phyloP scores from a whole-genome alignment of 1,140 invertebrate genomes.

The Coptotermes formosanus region DNA sequence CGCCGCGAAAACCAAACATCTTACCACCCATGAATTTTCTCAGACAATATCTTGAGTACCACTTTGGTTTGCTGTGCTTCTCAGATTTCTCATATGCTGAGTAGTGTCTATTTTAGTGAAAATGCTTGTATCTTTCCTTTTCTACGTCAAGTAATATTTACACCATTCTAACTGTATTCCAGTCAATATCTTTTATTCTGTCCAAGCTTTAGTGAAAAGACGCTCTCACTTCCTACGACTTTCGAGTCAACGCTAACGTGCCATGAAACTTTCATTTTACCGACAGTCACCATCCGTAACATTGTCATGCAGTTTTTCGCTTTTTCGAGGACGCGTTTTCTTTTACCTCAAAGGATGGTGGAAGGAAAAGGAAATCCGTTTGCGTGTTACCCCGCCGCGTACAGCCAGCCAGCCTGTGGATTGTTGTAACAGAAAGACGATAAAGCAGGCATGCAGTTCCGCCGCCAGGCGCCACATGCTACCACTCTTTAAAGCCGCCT shows the following conservation, averaged over 20 bases:
- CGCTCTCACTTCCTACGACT: not conserved
- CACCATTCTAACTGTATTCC: not conserved
- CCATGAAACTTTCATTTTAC: not conserved
- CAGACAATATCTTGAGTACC: too few relatives aligned
- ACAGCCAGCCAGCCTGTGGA: not conserved
- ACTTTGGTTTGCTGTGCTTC: too few relatives aligned
- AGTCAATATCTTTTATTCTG: not conserved
- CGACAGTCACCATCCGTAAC: not conserved
- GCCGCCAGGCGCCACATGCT: not conserved
- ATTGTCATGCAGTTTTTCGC: not conserved
- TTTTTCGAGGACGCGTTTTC: not conserved
- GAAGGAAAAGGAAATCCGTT: not conserved
- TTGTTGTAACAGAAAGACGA: not conserved
- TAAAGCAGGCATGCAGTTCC: not conserved
- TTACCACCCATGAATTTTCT: too few relatives aligned
- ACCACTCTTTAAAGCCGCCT: not conserved
- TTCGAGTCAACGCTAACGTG: not conserved
- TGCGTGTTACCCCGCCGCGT: not conserved
- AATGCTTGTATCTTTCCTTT: not conserved
- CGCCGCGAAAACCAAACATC: too few relatives aligned
- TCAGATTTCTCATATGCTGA: too few relatives aligned
- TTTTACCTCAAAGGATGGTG: not conserved
- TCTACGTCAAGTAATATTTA: not conserved
- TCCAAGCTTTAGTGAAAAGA: not conserved
- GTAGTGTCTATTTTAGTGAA: too few relatives aligned